These are phyloP conservation scores for Cinclus mexicanus DNA, from an alignment of 2,113 vertebrate genomes.

Conservation along the genomic window DNA sequence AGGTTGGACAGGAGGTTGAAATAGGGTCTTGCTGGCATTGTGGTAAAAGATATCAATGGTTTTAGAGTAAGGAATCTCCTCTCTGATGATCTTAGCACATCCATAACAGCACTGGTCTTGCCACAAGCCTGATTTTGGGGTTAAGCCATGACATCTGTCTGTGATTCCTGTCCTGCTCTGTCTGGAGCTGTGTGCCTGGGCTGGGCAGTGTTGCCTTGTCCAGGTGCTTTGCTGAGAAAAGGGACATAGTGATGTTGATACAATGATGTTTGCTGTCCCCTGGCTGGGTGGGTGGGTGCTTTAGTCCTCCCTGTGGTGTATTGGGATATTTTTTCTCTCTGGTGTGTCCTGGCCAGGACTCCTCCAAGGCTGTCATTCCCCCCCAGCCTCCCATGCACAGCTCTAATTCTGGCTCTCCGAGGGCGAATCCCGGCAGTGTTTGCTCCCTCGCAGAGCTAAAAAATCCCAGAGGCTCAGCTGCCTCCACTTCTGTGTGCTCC, in stretches of 20 bases:
- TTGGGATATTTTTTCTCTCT: neutral
- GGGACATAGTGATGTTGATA: neutral
- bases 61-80: neutral
- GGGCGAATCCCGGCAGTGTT: accelerated
- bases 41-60: neutral
- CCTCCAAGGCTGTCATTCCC: neutral
- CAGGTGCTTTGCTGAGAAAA: neutral
- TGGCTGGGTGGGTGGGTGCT: neutral
- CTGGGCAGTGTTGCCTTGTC: neutral
- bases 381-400: neutral
- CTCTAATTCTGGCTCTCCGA: neutral
- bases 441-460: neutral
- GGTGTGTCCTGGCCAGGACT: neutral
- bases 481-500: neutral
- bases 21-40: neutral
- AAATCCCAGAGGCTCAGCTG: neutral
- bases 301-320: neutral
- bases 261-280: neutral
- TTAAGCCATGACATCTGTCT: accelerated
- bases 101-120: neutral
- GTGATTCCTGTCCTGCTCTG: neutral
- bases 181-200: neutral
- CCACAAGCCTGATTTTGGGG: neutral
- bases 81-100: neutral
- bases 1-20: neutral